A percentile compares a stretch with the other conserved stretches of the same genome.
Evolutionary conservation across 2,113 vertebrate genomes (phyloP).

Genomic region (Galeopterus variegatus): DNA sequence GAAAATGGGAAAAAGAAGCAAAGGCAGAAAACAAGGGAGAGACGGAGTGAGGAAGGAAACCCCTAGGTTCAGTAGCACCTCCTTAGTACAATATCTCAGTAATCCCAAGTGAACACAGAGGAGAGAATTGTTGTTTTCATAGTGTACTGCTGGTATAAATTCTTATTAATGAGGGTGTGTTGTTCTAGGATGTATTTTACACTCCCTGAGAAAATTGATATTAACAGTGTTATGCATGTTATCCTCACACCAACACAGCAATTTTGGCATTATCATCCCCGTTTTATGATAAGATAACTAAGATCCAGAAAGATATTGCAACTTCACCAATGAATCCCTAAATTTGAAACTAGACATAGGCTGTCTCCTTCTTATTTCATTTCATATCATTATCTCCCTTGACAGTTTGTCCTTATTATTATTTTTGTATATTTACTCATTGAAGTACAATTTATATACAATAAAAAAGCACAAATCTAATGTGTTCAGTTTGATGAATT

Average conservation of each 20-base stretch:
- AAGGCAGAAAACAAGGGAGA: not conserved
- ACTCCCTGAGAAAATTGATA: not conserved
- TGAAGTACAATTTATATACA: not conserved
- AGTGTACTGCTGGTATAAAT: not conserved
- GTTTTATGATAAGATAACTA: not conserved
- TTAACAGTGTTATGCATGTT: not conserved
- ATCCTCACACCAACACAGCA: not conserved
- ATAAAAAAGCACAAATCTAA: not conserved
- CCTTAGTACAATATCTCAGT: not conserved
- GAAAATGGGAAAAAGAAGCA: not conserved
- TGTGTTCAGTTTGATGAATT: not conserved
- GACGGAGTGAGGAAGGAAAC: not conserved
- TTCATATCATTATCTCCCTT: not conserved
- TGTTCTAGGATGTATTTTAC: not conserved
- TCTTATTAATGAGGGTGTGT: not conserved
- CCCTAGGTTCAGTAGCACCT: not conserved
- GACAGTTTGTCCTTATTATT: not conserved
- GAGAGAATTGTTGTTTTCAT: not conserved
- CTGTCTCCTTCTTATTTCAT: not conserved
- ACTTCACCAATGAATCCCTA: not conserved
- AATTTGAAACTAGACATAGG: not conserved
- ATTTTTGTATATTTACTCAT: not conserved
- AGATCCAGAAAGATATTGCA: not conserved
- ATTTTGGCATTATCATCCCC: not conserved
- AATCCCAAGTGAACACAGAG: not conserved